These are phyloP conservation scores for Drosophila mayaguana DNA, from an alignment of 2,888 invertebrate genomes.

Conservation along the genomic window DNA sequence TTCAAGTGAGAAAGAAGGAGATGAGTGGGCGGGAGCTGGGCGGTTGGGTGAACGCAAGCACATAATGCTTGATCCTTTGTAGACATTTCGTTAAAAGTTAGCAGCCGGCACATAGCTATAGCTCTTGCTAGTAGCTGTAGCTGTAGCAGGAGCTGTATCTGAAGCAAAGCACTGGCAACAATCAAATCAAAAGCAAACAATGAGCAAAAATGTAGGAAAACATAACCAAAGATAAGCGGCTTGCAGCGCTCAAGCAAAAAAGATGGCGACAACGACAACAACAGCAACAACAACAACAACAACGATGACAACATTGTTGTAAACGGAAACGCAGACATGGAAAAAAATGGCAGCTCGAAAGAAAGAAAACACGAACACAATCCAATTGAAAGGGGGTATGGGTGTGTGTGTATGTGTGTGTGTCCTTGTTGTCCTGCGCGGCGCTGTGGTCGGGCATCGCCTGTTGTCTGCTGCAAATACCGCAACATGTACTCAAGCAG, in stretches of 20 bases:
- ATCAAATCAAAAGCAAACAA: constrained; percentile 81
- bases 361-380: constrained; percentile 36
- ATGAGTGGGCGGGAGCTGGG: background rate
- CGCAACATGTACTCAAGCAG: constrained; percentile 82
- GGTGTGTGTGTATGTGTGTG: constrained; percentile 64
- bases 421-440: constrained; percentile 65
- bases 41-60: constrained; percentile 28
- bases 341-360: constrained; percentile 49
- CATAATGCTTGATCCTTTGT: constrained; percentile 78
- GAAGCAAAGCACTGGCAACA: constrained; percentile 70
- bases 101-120: constrained; percentile 13
- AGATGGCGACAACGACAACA: constrained; percentile 61
- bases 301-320: constrained; percentile 50
- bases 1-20: constrained; percentile 1
- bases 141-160: constrained; percentile 12
- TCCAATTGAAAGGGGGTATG: constrained; percentile 35
- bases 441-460: constrained; percentile 38
- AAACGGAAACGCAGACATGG: constrained; percentile 75
- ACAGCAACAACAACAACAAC: constrained; percentile 23
- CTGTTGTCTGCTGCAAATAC: constrained; percentile 82
- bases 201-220: constrained; percentile 80
- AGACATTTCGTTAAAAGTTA: constrained; percentile 82
- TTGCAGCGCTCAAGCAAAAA: constrained; percentile 70
- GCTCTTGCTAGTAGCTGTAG: constrained; percentile 1
- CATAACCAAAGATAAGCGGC: constrained; percentile 81